Percentiles rank a stretch among this genome's conserved stretches.
Conservation (phyloP, 2,797 vertebrate genomes). For the Capromys pilorides region DNA sequence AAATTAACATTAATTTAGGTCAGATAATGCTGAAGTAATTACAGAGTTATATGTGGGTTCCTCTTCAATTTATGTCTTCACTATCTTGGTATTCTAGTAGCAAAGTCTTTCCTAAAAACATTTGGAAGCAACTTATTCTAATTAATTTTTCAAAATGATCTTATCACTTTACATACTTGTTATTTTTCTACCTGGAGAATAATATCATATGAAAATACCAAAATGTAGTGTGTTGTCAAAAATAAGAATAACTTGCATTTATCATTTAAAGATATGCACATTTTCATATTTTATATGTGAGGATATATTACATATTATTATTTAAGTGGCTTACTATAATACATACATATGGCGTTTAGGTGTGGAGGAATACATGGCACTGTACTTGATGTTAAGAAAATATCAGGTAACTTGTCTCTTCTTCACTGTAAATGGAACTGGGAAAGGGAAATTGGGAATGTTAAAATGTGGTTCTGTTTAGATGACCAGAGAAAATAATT, state of each 20-base stretch:
- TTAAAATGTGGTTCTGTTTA: neutral
- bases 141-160: neutral
- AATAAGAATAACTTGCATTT: neutral
- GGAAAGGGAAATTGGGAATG: neutral
- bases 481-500: neutral
- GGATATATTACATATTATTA: neutral
- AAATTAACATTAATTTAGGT: slow-evolving; percentile 41
- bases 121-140: slow-evolving; percentile 50
- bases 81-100: slow-evolving; percentile 38
- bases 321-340: neutral
- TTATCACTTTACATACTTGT: neutral
- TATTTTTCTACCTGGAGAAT: neutral
- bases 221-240: neutral
- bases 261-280: slow-evolving; percentile 18
- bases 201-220: slow-evolving; percentile 14
- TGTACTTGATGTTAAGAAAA: neutral
- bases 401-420: slow-evolving; percentile 13
- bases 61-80: slow-evolving; percentile 36
- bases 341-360: neutral
- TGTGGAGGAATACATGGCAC: neutral
- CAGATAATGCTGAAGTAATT: slow-evolving; percentile 41
- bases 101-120: neutral
- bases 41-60: neutral
- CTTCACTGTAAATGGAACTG: neutral
- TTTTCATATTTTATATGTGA: neutral